These are phyloP conservation scores for Capitulum mitella DNA, from an alignment of 2,888 invertebrate species.

Conservation along the genomic window DNA sequence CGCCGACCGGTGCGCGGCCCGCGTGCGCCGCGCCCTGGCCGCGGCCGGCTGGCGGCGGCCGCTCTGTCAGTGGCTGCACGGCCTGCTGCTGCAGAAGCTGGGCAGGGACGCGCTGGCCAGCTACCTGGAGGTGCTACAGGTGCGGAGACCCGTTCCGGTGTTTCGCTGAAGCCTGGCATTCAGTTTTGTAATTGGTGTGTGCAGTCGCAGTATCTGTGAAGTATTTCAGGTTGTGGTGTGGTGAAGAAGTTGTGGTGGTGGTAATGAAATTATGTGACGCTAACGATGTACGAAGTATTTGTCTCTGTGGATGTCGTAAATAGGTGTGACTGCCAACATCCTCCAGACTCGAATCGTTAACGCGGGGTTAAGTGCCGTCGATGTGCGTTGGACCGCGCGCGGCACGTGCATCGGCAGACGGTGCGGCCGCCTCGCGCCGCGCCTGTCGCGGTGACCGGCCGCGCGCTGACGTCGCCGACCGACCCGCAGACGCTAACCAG, in stretches of 20 bases:
- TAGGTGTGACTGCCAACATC: too few relatives aligned
- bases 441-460: too few relatives aligned
- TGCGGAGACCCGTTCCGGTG: too few relatives aligned
- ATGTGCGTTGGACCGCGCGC: background rate
- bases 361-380: too few relatives aligned
- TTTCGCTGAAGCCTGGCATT: too few relatives aligned
- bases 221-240: background rate
- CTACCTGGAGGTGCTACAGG: constrained; percentile 71
- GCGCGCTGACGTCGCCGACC: constrained; percentile 23
- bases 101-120: constrained; percentile 58
- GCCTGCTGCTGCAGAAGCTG: constrained; percentile 59
- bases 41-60: constrained; percentile 64
- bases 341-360: too few relatives aligned
- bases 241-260: too few relatives aligned
- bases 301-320: background rate
- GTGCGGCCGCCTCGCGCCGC: background rate
- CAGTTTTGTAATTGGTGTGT: background rate
- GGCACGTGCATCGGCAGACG: background rate
- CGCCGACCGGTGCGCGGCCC: constrained; percentile 38
- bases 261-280: too few relatives aligned
- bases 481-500: constrained; percentile 52
- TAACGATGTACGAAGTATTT: too few relatives aligned
- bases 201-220: background rate
- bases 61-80: constrained; percentile 69
- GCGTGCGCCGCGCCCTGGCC: constrained; percentile 58